These are phyloP conservation scores for Anastatus disparis DNA, from an alignment of 1,140 invertebrate genomes.

Conservation along the genomic window DNA sequence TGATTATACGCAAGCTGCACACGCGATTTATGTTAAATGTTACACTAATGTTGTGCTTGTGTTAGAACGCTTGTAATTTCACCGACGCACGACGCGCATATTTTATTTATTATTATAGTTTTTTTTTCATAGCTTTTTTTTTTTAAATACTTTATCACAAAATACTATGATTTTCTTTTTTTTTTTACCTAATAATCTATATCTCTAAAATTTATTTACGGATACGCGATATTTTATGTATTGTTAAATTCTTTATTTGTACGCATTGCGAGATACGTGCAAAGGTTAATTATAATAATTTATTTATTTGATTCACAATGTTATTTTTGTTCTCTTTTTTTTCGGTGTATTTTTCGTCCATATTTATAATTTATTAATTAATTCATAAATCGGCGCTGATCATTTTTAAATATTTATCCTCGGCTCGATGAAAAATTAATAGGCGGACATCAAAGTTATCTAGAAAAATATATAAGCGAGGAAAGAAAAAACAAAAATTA, in stretches of 20 bases:
- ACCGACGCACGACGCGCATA: not conserved
- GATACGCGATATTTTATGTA: not conserved
- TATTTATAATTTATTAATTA: not conserved
- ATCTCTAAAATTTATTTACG: slow-evolving; percentile 2
- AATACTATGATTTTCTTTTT: slow-evolving; percentile 38
- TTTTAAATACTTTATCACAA: slow-evolving; percentile 36
- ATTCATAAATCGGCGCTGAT: not conserved
- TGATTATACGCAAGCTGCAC: too few species aligned
- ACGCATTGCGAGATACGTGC: not conserved
- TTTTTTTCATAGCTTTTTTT: not conserved
- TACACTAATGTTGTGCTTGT: not conserved
- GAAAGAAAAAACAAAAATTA: too few species aligned
- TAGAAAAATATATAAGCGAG: too few species aligned
- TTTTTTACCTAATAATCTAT: slow-evolving; percentile 5
- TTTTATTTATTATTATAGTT: too few species aligned
- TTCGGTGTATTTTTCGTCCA: not conserved
- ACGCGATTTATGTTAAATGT: too few species aligned
- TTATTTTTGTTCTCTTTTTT: not conserved
- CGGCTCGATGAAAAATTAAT: not conserved
- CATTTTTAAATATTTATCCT: not conserved
- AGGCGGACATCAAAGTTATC: not conserved
- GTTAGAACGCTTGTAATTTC: not conserved
- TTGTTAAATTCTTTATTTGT: slow-evolving; percentile 9
- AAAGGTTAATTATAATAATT: slow-evolving; percentile 16
- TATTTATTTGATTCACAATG: slow-evolving; percentile 21